Conservation (phyloP, 2,797 vertebrate genomes). For the Cryptoprocta ferox region DNA sequence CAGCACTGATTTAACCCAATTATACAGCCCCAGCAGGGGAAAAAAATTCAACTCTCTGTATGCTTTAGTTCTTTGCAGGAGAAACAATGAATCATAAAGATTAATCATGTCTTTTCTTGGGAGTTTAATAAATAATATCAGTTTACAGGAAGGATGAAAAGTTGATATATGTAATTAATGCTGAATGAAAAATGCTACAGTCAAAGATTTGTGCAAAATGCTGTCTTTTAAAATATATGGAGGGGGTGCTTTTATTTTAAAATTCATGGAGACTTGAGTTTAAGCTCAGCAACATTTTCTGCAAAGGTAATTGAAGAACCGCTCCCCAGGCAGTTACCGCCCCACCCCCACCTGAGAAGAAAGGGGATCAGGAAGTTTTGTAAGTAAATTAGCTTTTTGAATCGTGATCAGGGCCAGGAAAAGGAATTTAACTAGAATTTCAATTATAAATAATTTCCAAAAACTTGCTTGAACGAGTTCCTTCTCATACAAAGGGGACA, state of each 20-base stretch:
- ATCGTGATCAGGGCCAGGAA: neutral
- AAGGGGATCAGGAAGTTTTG: slow-evolving; percentile 22
- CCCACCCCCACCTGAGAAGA: neutral
- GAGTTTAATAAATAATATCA: slow-evolving; percentile 80
- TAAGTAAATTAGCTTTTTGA: slow-evolving; percentile 57
- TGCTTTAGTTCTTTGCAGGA: slow-evolving; percentile 60
- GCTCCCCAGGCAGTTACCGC: neutral
- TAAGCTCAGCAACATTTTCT: slow-evolving; percentile 56
- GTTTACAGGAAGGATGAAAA: slow-evolving; percentile 77
- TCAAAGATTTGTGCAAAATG: slow-evolving; percentile 68
- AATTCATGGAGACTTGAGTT: slow-evolving; percentile 68
- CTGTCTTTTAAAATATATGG: slow-evolving; percentile 71
- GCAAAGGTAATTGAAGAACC: slow-evolving; percentile 58
- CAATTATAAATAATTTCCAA: slow-evolving; percentile 50
- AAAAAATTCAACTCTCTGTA: neutral
- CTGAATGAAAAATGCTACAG: slow-evolving; percentile 72
- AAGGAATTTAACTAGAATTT: slow-evolving; percentile 63
- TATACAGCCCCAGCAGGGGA: neutral
- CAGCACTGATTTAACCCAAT: slow-evolving; percentile 47
- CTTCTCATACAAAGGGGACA: neutral
- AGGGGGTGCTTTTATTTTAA: slow-evolving; percentile 61
- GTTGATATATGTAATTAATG: slow-evolving; percentile 81
- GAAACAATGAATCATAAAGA: slow-evolving; percentile 76
- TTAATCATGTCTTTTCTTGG: slow-evolving; percentile 73
- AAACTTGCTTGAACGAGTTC: slow-evolving; percentile 43